phyloP scores from a whole-genome alignment of 1,140 invertebrate genomes.

The Macrobrachium rosenbergii region DNA sequence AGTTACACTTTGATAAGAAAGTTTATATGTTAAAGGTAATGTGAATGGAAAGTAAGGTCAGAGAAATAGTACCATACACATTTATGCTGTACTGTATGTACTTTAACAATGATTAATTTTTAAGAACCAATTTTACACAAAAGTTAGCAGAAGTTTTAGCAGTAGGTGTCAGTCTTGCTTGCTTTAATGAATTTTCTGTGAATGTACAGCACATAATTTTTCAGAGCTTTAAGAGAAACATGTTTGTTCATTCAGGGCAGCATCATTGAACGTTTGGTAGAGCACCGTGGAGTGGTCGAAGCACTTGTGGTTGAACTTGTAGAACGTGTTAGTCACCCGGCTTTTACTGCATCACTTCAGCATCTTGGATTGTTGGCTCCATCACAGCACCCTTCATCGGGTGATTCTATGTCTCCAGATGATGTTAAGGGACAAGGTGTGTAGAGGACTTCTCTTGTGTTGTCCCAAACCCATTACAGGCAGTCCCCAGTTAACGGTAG shows the following conservation, averaged over 20 bases:
- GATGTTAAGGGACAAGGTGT: slow-evolving; percentile 34
- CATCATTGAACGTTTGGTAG: slow-evolving; percentile 52
- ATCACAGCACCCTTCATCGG: slow-evolving; percentile 34
- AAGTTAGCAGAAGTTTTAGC: too few relatives aligned
- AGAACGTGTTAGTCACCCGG: slow-evolving; percentile 44
- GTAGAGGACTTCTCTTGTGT: neutral
- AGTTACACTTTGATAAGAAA: slow-evolving; percentile 66
- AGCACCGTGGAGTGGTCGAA: slow-evolving; percentile 49
- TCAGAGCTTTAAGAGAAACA: too few relatives aligned
- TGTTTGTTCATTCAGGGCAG: slow-evolving; percentile 33
- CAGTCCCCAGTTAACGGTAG: too few relatives aligned
- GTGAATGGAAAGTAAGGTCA: neutral
- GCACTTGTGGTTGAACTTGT: slow-evolving; percentile 43
- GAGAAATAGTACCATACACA: neutral
- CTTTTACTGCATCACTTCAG: slow-evolving; percentile 53
- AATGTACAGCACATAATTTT: too few relatives aligned
- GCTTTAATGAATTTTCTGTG: too few relatives aligned
- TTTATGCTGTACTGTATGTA: neutral
- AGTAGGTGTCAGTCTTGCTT: too few relatives aligned
- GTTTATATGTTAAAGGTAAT: too few relatives aligned
- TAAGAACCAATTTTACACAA: too few relatives aligned
- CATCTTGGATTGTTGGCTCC: slow-evolving; percentile 50
- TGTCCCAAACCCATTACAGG: neutral
- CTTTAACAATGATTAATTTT: too few relatives aligned
- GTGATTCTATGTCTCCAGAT: slow-evolving; percentile 24